phyloP scores from a whole-genome alignment of 2,113 vertebrate species.

The Macrotis lagotis region DNA sequence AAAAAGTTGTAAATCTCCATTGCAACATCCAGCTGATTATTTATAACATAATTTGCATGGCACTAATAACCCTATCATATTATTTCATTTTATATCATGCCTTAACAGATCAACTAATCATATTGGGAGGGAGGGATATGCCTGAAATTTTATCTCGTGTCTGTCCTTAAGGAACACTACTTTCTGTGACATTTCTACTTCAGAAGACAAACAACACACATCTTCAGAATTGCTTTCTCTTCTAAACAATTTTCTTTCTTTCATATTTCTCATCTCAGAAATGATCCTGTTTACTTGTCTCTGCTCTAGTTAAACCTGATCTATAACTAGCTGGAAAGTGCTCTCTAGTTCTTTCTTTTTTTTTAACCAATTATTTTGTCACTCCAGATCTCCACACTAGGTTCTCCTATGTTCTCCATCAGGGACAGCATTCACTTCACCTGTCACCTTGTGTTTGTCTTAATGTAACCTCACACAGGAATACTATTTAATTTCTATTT shows the following conservation, averaged over 20 bases:
- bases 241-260: neutral
- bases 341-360: neutral
- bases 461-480: neutral
- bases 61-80: neutral
- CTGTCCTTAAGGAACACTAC: neutral
- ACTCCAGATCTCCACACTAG: neutral
- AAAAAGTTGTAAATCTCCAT: no score
- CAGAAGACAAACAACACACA: no score
- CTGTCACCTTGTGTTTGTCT: neutral
- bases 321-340: neutral
- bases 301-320: neutral
- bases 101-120: no score
- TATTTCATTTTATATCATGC: neutral
- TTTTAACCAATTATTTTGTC: neutral
- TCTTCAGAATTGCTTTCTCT: neutral
- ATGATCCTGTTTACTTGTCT: neutral
- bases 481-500: neutral
- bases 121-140: no score
- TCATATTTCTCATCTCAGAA: neutral
- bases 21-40: neutral
- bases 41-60: neutral
- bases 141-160: no score
- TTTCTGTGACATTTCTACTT: neutral
- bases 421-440: neutral
- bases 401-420: neutral